Evolutionary conservation across 2,797 vertebrate genomes (phyloP).

Genomic region (Gambusia yucatana): DNA sequence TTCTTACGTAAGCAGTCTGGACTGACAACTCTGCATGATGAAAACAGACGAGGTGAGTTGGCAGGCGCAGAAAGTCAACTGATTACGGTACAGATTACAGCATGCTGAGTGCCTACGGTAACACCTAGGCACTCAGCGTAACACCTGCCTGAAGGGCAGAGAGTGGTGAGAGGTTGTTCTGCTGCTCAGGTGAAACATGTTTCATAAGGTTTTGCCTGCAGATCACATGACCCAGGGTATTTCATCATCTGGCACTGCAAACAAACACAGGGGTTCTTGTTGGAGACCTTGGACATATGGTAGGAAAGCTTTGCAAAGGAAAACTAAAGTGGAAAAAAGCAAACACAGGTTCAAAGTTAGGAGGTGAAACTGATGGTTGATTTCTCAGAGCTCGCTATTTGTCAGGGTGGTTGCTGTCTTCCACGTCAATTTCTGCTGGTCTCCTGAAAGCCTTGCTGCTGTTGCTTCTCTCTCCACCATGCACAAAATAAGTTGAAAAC

Average conservation of each 20-base stretch:
- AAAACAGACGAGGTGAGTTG: constrained; percentile 6
- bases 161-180: constrained; percentile 2
- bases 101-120: too few relatives aligned
- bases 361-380: neutral
- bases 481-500: neutral
- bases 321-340: neutral
- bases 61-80: neutral
- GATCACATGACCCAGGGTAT: constrained; percentile 49
- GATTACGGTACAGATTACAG: neutral
- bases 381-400: neutral
- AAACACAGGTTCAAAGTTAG: neutral
- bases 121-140: neutral
- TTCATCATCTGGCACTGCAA: constrained; percentile 37
- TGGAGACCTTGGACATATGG: neutral
- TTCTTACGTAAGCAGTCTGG: constrained; percentile 14
- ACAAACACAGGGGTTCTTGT: constrained; percentile 24
- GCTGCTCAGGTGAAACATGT: constrained; percentile 18
- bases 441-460: neutral
- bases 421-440: neutral
- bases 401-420: neutral
- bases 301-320: neutral
- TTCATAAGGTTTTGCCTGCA: constrained; percentile 36
- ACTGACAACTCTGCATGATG: constrained; percentile 5
- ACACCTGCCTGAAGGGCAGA: constrained; percentile 11
- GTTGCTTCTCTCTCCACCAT: neutral